Base-by-base conservation (phyloP, 92 coral and sea anemone species). In the Epizoanthus fatuus region DNA sequence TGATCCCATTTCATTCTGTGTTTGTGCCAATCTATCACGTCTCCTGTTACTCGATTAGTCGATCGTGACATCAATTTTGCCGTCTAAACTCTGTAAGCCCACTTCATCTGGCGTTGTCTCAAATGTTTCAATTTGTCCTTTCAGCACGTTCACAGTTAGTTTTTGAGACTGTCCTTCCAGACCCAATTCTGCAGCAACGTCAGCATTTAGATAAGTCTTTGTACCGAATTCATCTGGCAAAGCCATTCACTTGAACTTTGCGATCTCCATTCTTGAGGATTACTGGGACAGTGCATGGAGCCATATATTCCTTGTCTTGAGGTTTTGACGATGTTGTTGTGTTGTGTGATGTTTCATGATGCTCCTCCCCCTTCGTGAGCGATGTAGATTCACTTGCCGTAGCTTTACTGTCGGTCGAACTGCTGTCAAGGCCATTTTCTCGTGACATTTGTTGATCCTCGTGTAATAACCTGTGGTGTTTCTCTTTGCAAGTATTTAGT, bases 201-300 rank as follows among this genome's bases (percentile, higher is more conserved):
- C 25, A 78, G 86, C 91, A 44, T 91, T 86, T 0, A 91, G 16
- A 65, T 91, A 91, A 7, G 85, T 86, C 51, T 86, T 90, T 25
- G 88, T 90, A 42, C 87, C n/a, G n/a, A n/a, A n/a, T n/a, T 91
- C 91, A 64, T 86, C 94, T 49, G 82, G 63, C 42, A 86, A 71
- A 15, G 88, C 93, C 93, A 45, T 82, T 91, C 54, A 81, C 86
- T 64, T 70, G 68, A 68, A 86, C 13, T 57, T 47, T 67, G 0
- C 78, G 58, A 15, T 60, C 25, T 8, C 88, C 72, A 52, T 86
- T 81, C 35, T 72, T 81, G 22, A 86, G 42, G 20, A 86, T 58
- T n/a, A 90, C 93, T 0, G 93, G 80, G 32, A 86, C 88, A 5
- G 79, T 90, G 0, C 85, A 70, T 15, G 81, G 74, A 44, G 93